Evolutionary conservation across 2,888 invertebrate genomes (phyloP).

Genomic region (Helobdella robusta): DNA sequence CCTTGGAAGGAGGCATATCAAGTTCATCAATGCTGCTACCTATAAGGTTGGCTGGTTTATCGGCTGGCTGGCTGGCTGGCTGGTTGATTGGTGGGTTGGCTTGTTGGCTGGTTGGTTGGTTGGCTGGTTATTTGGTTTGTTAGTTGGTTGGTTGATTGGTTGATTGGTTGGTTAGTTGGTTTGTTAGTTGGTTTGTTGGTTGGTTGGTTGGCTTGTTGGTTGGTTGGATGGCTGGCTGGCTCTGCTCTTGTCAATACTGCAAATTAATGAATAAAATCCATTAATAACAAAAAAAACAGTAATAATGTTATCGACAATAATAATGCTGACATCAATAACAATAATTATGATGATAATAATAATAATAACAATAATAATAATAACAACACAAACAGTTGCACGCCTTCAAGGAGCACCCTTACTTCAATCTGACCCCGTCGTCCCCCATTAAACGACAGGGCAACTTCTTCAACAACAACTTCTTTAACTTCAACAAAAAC

Average conservation of each 20-base stretch:
- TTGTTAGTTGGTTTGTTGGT: not conserved
- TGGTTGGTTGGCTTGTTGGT: not conserved
- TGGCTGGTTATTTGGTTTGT: not conserved
- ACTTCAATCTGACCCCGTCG: conserved; percentile 8
- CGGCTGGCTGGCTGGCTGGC: not conserved
- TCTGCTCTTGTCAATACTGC: too few species aligned
- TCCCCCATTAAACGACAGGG: conserved; percentile 1
- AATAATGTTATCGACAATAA: too few species aligned
- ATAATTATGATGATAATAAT: too few species aligned
- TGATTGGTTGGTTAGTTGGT: not conserved
- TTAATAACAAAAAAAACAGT: too few species aligned
- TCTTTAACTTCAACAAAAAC: not conserved
- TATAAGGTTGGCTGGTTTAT: conserved; percentile 27
- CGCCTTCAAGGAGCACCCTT: conserved; percentile 16
- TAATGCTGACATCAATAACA: too few species aligned
- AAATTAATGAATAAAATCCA: too few species aligned
- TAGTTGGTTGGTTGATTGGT: not conserved
- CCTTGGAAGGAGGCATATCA: conserved; percentile 89
- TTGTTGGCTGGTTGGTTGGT: not conserved
- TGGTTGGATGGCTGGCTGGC: not conserved
- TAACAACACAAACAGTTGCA: too few species aligned
- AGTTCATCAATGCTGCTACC: conserved; percentile 58
- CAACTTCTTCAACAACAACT: conserved; percentile 1
- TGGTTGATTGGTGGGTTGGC: not conserved
- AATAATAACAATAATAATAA: too few species aligned